A percentile compares a stretch with the other conserved stretches of the same genome.
phyloP scores from a whole-genome alignment of 2,888 invertebrate genomes.

The Drosophila neonasuta region DNA sequence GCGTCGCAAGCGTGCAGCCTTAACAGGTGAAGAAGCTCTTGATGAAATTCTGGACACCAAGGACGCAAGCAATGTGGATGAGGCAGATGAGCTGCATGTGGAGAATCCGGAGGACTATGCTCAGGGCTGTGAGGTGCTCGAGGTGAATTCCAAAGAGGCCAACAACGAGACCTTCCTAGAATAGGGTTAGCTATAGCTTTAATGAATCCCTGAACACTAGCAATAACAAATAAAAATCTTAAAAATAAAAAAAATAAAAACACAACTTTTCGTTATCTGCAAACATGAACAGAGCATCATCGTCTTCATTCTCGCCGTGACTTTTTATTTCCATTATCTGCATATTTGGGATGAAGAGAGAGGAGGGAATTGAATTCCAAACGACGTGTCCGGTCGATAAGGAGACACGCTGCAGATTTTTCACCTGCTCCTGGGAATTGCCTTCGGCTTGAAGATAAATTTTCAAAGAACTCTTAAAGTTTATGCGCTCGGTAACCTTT shows the following conservation, averaged over 20 bases:
- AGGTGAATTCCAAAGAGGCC: slow-evolving; percentile 64
- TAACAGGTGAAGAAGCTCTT: background rate
- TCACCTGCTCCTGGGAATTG: background rate
- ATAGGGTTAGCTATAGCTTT: slow-evolving; percentile 9
- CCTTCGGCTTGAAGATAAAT: slow-evolving; percentile 3
- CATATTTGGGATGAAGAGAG: background rate
- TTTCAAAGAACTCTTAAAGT: slow-evolving; percentile 12
- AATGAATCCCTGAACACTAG: slow-evolving; percentile 14
- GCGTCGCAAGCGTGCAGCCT: slow-evolving; percentile 7
- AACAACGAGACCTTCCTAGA: slow-evolving; percentile 67
- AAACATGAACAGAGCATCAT: background rate
- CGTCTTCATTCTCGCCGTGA: background rate
- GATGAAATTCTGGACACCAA: background rate
- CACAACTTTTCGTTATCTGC: slow-evolving; percentile 4
- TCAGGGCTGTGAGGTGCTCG: slow-evolving; percentile 73
- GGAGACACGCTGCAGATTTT: slow-evolving; percentile 1
- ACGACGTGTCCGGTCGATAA: slow-evolving; percentile 20
- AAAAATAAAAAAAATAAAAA: background rate
- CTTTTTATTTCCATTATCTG: slow-evolving; percentile 16
- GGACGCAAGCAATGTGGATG: background rate
- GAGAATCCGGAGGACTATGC: slow-evolving; percentile 69
- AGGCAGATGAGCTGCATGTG: slow-evolving; percentile 5
- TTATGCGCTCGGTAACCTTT: slow-evolving; percentile 7
- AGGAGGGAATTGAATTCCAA: background rate
- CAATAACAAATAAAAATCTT: slow-evolving; percentile 29